Base-by-base conservation (phyloP, 2,113 vertebrate species). In the Labeo rohita region DNA sequence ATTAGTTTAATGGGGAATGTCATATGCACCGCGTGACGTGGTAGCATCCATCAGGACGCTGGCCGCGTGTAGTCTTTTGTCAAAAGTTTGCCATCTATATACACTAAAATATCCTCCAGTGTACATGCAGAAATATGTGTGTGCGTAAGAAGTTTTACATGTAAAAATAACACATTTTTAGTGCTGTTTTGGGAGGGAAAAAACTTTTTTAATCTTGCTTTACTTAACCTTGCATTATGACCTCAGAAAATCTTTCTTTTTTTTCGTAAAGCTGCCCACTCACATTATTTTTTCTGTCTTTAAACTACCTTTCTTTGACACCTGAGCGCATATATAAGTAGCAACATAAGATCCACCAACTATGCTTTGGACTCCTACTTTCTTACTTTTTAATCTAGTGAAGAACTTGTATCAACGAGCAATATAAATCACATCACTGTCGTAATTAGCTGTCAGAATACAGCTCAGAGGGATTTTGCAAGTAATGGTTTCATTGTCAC, bases 381-480 rank as follows among this genome's bases (percentile, higher is more conserved):
- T 84, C 92, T 92, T 89, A 85, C 90, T 90, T 91, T 91, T 90
- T 91, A 88, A 80, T 34, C 86, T n/a, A 47, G 43, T 8, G 34
- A 68, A 45, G 52, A 34, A 45, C 47, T 43, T 75, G 66, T 89
- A 92, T 89, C 90, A 91, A 89, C 86, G 75, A 90, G 89, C 87
- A 90, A 90, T 86, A 90, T 90, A 87, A 92, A 91, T 92, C 92
- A 93, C 92, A 92, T 95, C 92, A 94, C 87, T 84, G 75, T 91
- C 76, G 91, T 93, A 94, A 93, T 95, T 93, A 94, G 93, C 92
- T 94, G 93, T 94, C 93, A 94, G 68, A 92, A 89, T 89, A 91
- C 92, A 90, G 92, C 93, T 90, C 2, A 90, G 87, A 93, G 92
- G 89, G 89, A 87, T 88, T 93, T 89, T 87, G 91, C 76, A 92